These are phyloP conservation scores for Petaurus breviceps DNA, from an alignment of 2,113 vertebrate genomes.

Conservation along the genomic window DNA sequence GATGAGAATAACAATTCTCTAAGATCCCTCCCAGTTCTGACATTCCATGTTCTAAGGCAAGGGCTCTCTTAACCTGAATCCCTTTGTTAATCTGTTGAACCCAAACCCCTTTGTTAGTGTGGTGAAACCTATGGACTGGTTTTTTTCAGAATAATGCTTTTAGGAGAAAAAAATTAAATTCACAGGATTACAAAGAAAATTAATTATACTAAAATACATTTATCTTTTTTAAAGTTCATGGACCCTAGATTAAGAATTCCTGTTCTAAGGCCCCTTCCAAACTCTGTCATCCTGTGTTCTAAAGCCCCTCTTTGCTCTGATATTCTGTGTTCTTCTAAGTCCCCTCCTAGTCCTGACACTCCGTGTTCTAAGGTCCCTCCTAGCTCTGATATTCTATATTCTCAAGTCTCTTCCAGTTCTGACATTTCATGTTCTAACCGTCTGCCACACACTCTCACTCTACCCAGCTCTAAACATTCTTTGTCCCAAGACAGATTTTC, in stretches of 20 bases:
- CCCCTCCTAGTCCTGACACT: background rate
- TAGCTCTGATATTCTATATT: background rate
- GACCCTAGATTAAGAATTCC: background rate
- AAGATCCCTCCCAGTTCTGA: background rate
- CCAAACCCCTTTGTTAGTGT: background rate
- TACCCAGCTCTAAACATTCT: background rate
- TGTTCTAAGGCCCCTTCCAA: background rate
- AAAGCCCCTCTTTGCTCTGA: background rate
- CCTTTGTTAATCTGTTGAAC: no score
- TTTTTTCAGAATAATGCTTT: background rate
- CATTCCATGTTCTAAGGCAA: background rate
- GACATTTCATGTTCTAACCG: background rate
- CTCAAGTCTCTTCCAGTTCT: no score
- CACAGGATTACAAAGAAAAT: background rate
- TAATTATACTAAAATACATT: background rate
- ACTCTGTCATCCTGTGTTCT: background rate
- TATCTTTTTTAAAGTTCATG: background rate
- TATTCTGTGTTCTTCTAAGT: background rate
- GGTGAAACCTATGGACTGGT: background rate
- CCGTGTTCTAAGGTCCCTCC: background rate
- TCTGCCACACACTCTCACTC: background rate
- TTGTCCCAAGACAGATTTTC: background rate
- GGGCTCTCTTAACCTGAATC: no score
- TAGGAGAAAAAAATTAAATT: background rate
- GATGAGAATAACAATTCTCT: background rate